A percentile compares a stretch with the other conserved stretches of the same genome.
These are phyloP conservation scores for Bombus waltoni DNA, from an alignment of 1,140 invertebrate species.

Conservation along the genomic window DNA sequence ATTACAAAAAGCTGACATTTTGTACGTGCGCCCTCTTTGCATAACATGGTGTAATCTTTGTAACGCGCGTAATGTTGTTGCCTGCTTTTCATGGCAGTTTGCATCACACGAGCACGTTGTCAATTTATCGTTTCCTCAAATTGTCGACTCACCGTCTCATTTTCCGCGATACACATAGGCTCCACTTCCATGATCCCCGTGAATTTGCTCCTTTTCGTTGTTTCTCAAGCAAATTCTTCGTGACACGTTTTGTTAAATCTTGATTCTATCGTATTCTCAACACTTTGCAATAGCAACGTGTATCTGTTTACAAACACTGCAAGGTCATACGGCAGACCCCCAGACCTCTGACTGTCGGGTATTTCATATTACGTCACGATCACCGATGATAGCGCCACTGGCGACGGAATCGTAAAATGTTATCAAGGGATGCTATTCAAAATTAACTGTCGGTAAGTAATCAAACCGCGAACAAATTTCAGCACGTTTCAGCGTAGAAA, in stretches of 20 bases:
- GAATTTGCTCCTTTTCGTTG: background rate
- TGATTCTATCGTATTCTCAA: slow-evolving; percentile 52
- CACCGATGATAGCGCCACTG: slow-evolving; percentile 47
- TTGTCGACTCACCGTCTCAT: slow-evolving; percentile 77
- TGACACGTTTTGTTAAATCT: slow-evolving; percentile 35
- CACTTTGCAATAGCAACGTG: slow-evolving; percentile 75
- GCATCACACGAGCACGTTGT: slow-evolving; percentile 68
- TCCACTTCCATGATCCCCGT: slow-evolving; percentile 74
- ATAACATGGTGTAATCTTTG: slow-evolving; percentile 65
- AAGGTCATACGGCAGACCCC: slow-evolving; percentile 80
- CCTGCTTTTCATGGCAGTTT: slow-evolving; percentile 59
- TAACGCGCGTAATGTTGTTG: slow-evolving; percentile 51
- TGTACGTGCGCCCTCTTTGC: slow-evolving; percentile 57
- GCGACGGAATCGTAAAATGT: background rate
- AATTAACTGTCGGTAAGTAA: background rate
- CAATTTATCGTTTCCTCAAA: slow-evolving; percentile 41
- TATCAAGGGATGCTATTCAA: background rate
- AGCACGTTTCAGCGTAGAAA: background rate
- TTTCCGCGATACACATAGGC: slow-evolving; percentile 76
- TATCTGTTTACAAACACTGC: slow-evolving; percentile 82
- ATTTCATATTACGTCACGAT: slow-evolving; percentile 72
- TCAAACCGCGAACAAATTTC: background rate
- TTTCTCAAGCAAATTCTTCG: slow-evolving; percentile 5
- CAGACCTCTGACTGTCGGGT: slow-evolving; percentile 60
- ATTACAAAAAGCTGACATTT: background rate